phyloP scores from a whole-genome alignment of 2,113 vertebrate genomes.

The Ceyx cyanopectus region DNA sequence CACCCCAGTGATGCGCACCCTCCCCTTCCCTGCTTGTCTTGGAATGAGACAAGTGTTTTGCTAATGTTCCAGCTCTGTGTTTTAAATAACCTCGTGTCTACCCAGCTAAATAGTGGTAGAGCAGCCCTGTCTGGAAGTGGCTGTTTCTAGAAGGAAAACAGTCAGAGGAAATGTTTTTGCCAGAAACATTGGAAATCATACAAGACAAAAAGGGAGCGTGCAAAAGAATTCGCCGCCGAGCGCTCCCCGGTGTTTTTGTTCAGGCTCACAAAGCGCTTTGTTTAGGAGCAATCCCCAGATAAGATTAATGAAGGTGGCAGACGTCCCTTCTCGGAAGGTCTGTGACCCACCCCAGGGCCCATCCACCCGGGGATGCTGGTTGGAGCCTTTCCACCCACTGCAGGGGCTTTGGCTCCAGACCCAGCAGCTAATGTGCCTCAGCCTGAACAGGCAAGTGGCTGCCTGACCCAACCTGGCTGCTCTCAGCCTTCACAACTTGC shows the following conservation, averaged over 20 bases:
- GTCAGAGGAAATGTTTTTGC: slow-evolving; percentile 67
- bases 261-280: background rate
- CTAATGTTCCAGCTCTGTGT: slow-evolving; percentile 44
- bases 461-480: background rate
- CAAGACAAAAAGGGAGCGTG: slow-evolving; percentile 46
- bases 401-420: background rate
- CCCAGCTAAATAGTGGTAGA: slow-evolving; percentile 49
- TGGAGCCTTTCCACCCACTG: background rate
- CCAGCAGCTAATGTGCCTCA: accelerated
- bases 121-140: slow-evolving; percentile 51
- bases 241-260: background rate
- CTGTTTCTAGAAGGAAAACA: slow-evolving; percentile 61
- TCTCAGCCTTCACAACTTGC: background rate
- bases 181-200: slow-evolving; percentile 54
- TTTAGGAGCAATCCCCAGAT: background rate
- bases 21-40: slow-evolving; percentile 43
- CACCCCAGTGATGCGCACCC: background rate
- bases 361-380: accelerated
- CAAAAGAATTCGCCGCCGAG: background rate
- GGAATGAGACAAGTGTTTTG: slow-evolving; percentile 62
- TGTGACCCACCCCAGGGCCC: background rate
- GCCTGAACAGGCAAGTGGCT: background rate
- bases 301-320: background rate
- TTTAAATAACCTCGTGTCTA: slow-evolving; percentile 60
- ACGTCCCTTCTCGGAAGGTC: accelerated